These are phyloP conservation scores for Cistogaster globosa DNA, from an alignment of 2,888 invertebrate species.

Conservation along the genomic window DNA sequence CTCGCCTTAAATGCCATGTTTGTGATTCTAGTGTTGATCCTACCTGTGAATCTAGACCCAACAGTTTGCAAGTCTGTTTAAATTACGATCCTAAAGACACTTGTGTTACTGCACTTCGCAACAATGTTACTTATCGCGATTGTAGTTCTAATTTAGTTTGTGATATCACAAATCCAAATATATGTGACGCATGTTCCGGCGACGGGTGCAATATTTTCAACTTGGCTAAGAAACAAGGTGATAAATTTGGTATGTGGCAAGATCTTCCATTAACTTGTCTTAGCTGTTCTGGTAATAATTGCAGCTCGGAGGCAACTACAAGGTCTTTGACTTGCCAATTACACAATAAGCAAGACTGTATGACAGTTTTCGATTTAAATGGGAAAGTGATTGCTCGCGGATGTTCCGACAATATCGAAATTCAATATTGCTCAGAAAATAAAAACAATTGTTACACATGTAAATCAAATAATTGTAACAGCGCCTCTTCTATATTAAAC, in stretches of 20 bases:
- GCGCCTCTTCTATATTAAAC: conserved; percentile 72
- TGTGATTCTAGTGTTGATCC: conserved; percentile 76
- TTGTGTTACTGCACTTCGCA: conserved; percentile 77
- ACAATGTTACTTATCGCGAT: conserved; percentile 76
- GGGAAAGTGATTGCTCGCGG: conserved; percentile 77
- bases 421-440: conserved; percentile 74
- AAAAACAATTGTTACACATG: conserved; percentile 76
- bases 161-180: conserved; percentile 73
- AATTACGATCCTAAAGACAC: conserved; percentile 74
- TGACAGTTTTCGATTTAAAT: conserved; percentile 76
- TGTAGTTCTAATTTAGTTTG: conserved; percentile 77
- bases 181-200: conserved; percentile 75
- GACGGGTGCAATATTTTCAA: conserved; percentile 78
- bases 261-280: conserved; percentile 79
- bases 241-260: conserved; percentile 81
- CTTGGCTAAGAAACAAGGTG: conserved; percentile 74
- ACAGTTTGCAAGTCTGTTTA: conserved; percentile 75
- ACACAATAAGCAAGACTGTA: conserved; percentile 80
- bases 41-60: conserved; percentile 75
- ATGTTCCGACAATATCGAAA: conserved; percentile 76
- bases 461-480: conserved; percentile 81
- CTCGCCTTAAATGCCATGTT: conserved; percentile 77
- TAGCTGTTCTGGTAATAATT: conserved; percentile 75
- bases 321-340: conserved; percentile 72
- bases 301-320: conserved; percentile 61